Percentiles rank a stretch among this genome's conserved stretches.
These are phyloP conservation scores for Scolopax bukidnonensis DNA, from an alignment of 2,797 vertebrate species.

Conservation along the genomic window DNA sequence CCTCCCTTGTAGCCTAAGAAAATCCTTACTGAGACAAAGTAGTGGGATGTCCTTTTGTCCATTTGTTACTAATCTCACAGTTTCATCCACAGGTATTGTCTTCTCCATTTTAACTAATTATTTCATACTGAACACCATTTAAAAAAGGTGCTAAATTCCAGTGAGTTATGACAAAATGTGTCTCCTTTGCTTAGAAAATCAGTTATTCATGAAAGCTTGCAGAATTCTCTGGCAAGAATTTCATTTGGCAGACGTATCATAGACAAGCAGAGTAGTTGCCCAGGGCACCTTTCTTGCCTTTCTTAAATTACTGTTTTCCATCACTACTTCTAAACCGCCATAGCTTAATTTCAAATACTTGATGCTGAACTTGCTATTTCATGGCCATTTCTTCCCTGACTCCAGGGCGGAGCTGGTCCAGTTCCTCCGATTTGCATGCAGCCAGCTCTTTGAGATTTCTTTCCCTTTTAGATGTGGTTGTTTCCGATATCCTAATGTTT, in stretches of 20 bases:
- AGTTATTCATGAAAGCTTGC: not conserved
- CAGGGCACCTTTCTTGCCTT: not conserved
- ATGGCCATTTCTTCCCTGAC: not conserved
- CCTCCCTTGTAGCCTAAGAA: not conserved
- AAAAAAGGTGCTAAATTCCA: not conserved
- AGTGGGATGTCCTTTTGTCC: not conserved
- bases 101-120: not conserved
- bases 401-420: not conserved
- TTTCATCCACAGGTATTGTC: not conserved
- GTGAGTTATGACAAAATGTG: not conserved
- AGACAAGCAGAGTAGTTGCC: not conserved
- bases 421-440: not conserved
- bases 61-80: not conserved
- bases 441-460: not conserved
- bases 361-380: not conserved
- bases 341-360: not conserved
- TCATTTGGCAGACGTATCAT: not conserved
- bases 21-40: not conserved
- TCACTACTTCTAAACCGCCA: fast-evolving
- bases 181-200: not conserved
- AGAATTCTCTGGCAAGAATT: not conserved
- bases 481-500: not conserved
- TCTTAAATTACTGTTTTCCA: not conserved
- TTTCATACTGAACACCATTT: not conserved
- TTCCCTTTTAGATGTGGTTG: not conserved